These are phyloP conservation scores for Dryas iulia DNA, from an alignment of 1,140 invertebrate species.

Conservation along the genomic window DNA sequence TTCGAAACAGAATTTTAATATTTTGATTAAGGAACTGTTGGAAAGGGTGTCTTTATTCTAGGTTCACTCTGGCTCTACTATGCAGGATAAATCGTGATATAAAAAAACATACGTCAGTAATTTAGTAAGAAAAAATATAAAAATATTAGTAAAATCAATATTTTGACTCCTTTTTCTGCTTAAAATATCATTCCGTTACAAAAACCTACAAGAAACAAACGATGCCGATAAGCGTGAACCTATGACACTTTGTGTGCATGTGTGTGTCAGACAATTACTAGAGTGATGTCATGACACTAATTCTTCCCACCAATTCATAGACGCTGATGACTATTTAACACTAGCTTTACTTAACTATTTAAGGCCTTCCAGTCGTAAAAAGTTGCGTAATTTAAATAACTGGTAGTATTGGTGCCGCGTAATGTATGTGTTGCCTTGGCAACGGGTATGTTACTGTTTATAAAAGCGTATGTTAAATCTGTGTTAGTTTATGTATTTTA, in stretches of 20 bases:
- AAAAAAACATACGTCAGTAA: too few species aligned
- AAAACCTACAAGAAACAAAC: slow-evolving; percentile 19
- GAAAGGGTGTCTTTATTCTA: too few species aligned
- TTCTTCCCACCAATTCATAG: slow-evolving; percentile 40
- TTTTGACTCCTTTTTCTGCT: too few species aligned
- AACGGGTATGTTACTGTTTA: too few species aligned
- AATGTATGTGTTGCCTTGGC: background rate
- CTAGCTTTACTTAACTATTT: background rate
- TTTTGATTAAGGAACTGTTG: too few species aligned
- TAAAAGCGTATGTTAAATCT: too few species aligned
- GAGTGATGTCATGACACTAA: slow-evolving; percentile 52
- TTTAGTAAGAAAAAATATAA: too few species aligned
- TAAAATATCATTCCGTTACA: background rate
- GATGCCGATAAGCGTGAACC: slow-evolving; percentile 12
- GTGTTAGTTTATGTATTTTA: too few species aligned
- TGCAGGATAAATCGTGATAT: too few species aligned
- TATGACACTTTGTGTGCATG: slow-evolving; percentile 17
- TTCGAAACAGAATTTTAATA: too few species aligned
- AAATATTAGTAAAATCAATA: background rate
- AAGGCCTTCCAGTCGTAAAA: background rate
- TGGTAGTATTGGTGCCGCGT: background rate
- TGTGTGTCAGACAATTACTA: slow-evolving; percentile 32
- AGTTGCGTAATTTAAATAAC: background rate
- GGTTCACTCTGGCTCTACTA: too few species aligned
- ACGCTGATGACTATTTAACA: slow-evolving; percentile 13